Conservation (phyloP, 2,888 invertebrate genomes). For the Nomada goodeniana region DNA sequence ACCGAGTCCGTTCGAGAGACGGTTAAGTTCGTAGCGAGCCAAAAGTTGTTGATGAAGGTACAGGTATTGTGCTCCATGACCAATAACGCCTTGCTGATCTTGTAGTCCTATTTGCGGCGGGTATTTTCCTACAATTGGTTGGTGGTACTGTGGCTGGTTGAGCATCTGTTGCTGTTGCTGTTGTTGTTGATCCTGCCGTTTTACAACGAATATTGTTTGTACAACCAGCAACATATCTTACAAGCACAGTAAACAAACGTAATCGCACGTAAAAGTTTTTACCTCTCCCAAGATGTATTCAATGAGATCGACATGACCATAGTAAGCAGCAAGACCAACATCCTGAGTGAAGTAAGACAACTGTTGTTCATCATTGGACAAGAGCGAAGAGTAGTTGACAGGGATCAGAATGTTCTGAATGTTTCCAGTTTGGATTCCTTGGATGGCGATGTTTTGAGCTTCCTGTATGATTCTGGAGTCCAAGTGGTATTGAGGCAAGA, state of each 20-base stretch:
- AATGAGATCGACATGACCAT: slow-evolving; percentile 87
- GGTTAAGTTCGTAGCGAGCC: slow-evolving; percentile 91
- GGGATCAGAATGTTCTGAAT: slow-evolving; percentile 86
- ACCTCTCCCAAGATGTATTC: slow-evolving; percentile 82
- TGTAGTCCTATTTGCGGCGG: slow-evolving; percentile 47
- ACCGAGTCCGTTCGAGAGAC: slow-evolving; percentile 89
- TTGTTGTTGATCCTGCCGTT: slow-evolving; percentile 12
- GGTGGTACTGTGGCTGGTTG: slow-evolving; percentile 41
- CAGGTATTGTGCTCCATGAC: slow-evolving; percentile 85
- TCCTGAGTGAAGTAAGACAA: slow-evolving; percentile 90
- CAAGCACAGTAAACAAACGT: too few species aligned
- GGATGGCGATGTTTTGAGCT: slow-evolving; percentile 85
- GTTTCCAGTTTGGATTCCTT: slow-evolving; percentile 19
- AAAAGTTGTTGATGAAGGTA: slow-evolving; percentile 89
- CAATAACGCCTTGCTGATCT: slow-evolving; percentile 63
- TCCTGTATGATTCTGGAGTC: slow-evolving; percentile 89
- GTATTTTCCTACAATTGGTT: slow-evolving; percentile 33
- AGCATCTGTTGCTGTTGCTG: slow-evolving; percentile 42
- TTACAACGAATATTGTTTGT: not conserved
- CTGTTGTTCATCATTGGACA: slow-evolving; percentile 86
- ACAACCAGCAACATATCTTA: not conserved
- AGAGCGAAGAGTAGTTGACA: slow-evolving; percentile 86
- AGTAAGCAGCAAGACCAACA: slow-evolving; percentile 88
- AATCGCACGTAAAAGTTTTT: not conserved
- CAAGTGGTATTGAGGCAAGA: slow-evolving; percentile 90